These are phyloP conservation scores for Diprion similis DNA, from an alignment of 1,140 invertebrate species.

Conservation along the genomic window DNA sequence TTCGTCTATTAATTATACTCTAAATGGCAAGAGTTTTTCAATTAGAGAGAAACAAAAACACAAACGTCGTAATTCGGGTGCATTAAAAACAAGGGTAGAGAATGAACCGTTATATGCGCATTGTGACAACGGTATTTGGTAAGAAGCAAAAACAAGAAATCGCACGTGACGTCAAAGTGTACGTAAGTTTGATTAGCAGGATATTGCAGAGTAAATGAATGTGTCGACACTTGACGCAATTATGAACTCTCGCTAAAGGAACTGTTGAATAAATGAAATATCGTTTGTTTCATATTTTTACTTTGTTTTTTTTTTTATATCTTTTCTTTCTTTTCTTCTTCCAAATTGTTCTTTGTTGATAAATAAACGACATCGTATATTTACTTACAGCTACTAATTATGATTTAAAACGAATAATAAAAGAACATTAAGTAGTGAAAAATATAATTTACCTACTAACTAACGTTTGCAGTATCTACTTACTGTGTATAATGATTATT, in stretches of 20 bases:
- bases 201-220: too few species aligned
- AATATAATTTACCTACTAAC: slow-evolving; percentile 12
- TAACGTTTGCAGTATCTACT: background rate
- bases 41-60: too few species aligned
- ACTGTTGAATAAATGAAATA: background rate
- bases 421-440: background rate
- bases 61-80: too few species aligned
- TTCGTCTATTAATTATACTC: too few species aligned
- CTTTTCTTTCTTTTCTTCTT: background rate
- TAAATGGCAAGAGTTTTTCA: too few species aligned
- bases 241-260: background rate
- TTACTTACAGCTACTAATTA: background rate
- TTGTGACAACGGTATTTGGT: too few species aligned
- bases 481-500: background rate
- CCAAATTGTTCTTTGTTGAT: background rate
- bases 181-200: too few species aligned
- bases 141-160: too few species aligned
- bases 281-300: background rate
- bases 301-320: background rate
- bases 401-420: background rate
- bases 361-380: background rate
- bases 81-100: too few species aligned
- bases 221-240: too few species aligned
- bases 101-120: too few species aligned
- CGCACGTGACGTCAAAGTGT: too few species aligned